Evolutionary conservation across 2,113 vertebrate genomes (phyloP), one percentile per base, ranked within the genome.

Genomic region (Dicaeum eximium): DNA sequence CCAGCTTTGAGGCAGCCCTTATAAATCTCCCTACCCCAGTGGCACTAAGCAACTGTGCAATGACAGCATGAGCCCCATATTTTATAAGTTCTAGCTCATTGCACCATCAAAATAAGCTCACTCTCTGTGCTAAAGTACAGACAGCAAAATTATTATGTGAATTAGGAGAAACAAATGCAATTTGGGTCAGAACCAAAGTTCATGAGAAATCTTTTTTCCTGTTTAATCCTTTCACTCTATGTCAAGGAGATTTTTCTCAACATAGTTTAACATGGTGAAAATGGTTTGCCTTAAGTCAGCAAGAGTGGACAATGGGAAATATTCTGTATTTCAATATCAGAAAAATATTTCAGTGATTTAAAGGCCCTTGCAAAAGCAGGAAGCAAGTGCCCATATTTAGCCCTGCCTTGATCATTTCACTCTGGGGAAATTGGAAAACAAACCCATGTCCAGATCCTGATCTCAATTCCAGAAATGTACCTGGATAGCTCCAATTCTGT

Each of bases 41-140:
- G 18, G 23, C 40, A 31, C 38, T 11, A 18, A 83, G 47, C 7
- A 92, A 6, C 9, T 28, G 4, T 15, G 9, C 48, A 45, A 50
- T 47, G 47, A 25, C 10, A 74, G 14, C 5, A 3, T 8, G 11
- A 42, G 10, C 6, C 28, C 7, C 0, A 0, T 12, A 66, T 0
- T 60, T 31, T 84, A 28, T 25, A n/a, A 42, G 5, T 38, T 73
- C 33, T 15, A 15, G 35, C 50, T 74, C 1, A 22, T 5, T 37
- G 11, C 2, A 1, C 13, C 54, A 17, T 44, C 24, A 53, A 88
- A 90, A 77, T 33, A 53, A 79, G 3, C 5, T 86, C n/a, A 23
- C 4, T 65, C 54, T 78, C 53, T 50, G 11, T 64, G 31, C 15
- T 67, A 30, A 86, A 94, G 25, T 25, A 64, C 3, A 75, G 4